Conservation (phyloP, 2,797 vertebrate species). For the Petrocephalus schoutedeni region DNA sequence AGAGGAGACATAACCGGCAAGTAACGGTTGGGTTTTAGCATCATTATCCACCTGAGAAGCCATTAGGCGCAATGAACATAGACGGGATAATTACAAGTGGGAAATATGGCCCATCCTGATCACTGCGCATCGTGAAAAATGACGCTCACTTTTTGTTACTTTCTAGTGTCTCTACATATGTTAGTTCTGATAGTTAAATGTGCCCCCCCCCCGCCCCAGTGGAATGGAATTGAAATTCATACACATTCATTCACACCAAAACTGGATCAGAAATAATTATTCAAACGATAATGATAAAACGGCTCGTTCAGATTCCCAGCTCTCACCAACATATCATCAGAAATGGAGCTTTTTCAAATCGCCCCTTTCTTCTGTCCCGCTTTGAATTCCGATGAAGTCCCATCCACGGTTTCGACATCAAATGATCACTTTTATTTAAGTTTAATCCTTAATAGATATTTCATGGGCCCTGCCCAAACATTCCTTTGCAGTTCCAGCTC, state of each 20-base stretch:
- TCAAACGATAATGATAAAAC: conserved; percentile 4
- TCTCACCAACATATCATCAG: conserved; percentile 1
- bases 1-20: background rate
- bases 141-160: background rate
- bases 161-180: background rate
- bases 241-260: background rate
- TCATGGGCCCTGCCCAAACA: background rate
- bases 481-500: background rate
- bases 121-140: background rate
- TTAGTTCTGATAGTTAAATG: background rate
- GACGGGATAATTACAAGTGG: background rate
- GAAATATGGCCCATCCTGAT: background rate
- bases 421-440: conserved; percentile 7
- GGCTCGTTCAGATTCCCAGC: background rate
- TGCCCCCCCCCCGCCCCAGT: background rate
- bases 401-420: background rate
- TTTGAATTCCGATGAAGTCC: background rate
- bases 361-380: background rate
- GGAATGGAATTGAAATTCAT: background rate
- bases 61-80: background rate
- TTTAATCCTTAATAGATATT: conserved; percentile 12
- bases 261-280: background rate
- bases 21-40: background rate
- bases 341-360: background rate
- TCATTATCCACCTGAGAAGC: background rate